These are phyloP conservation scores for Peromyscus attwateri DNA, from an alignment of 2,797 vertebrate species.

Conservation along the genomic window DNA sequence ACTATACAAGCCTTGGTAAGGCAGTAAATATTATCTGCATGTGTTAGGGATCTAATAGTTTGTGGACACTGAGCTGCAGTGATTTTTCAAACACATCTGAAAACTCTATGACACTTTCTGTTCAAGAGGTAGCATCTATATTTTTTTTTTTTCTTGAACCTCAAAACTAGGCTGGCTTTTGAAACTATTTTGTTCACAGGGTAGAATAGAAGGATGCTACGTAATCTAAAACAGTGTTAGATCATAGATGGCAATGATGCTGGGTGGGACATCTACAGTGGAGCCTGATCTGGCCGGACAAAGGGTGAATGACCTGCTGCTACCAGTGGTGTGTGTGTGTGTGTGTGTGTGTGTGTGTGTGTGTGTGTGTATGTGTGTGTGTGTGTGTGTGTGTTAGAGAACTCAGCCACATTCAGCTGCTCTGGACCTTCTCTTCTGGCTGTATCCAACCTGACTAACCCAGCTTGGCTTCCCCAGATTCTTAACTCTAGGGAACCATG, in stretches of 20 bases:
- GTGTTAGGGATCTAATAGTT: not conserved
- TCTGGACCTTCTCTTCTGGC: not conserved
- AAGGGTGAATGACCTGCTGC: not conserved
- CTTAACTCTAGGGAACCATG: not conserved
- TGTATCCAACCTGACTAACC: not conserved
- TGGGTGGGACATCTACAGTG: not conserved
- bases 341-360: not conserved
- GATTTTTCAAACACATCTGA: conserved; percentile 35
- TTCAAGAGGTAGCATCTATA: not conserved
- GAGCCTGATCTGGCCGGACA: not conserved
- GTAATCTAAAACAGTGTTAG: not conserved
- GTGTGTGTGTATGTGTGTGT: not conserved
- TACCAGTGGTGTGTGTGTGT: no score
- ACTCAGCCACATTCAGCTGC: not conserved
- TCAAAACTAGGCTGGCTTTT: not conserved
- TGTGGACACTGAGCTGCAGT: not conserved
- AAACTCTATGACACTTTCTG: not conserved
- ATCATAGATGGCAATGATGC: not conserved
- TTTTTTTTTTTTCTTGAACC: not conserved
- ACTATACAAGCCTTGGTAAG: not conserved
- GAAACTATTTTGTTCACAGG: not conserved
- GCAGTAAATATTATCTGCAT: not conserved
- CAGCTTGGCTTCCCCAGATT: not conserved
- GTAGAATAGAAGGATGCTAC: not conserved
- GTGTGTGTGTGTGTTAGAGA: not conserved